Conservation (phyloP, 2,888 invertebrate species). For the Drosophila niveifrons region DNA sequence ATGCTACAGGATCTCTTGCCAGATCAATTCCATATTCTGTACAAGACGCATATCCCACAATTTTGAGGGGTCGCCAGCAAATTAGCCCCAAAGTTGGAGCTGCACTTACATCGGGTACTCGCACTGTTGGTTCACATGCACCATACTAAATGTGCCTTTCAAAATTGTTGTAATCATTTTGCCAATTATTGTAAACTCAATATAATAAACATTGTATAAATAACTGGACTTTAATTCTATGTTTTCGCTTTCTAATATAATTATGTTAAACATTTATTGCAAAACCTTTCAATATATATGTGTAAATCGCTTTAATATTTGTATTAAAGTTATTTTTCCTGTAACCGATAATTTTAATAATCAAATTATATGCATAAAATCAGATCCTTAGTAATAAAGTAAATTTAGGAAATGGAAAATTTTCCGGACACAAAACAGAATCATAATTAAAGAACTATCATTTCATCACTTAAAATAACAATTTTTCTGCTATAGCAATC, state of each 20-base stretch:
- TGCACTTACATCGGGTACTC: neutral
- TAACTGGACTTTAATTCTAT: neutral
- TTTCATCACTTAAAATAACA: too few species aligned
- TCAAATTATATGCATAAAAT: too few species aligned
- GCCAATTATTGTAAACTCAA: neutral
- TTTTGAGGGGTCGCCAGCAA: neutral
- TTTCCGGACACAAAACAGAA: too few species aligned
- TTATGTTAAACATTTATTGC: too few species aligned
- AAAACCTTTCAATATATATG: neutral
- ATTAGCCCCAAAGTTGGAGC: neutral
- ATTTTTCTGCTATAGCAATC: constrained; percentile 72
- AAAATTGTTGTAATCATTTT: too few species aligned
- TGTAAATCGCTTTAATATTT: too few species aligned
- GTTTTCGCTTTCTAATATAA: neutral
- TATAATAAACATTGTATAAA: neutral
- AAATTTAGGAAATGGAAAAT: too few species aligned
- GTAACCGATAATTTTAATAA: too few species aligned
- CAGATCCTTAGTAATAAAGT: too few species aligned
- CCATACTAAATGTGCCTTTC: neutral
- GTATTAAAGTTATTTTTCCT: too few species aligned
- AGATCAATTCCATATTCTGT: neutral
- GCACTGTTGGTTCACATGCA: neutral
- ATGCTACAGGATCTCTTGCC: neutral
- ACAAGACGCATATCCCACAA: neutral
- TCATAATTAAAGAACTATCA: too few species aligned